Base-by-base conservation (phyloP, 1,140 invertebrate genomes). In the Geopemphigus sp. region DNA sequence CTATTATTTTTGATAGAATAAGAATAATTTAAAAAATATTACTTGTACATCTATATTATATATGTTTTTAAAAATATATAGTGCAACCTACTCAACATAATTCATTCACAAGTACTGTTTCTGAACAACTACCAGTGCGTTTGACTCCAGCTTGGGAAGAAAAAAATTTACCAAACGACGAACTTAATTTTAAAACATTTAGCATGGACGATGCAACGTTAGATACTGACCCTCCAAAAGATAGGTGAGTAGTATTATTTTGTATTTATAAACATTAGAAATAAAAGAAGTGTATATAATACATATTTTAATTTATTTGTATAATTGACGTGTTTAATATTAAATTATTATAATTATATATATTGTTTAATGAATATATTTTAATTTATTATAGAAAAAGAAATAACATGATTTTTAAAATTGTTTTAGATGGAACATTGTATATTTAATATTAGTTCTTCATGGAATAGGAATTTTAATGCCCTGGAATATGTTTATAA, bases 401-500 rank as follows among this genome's bases (percentile, higher is more conserved):
- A 47, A 50, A 50, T 68, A 32, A 66, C 50, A 24, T 70, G 15
- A 5, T 45, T 72, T 82, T 83, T 80, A 82, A 84, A 81, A 39
- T 82, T 82, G 81, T 86, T 87, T 56, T 85, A 91, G 91, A 87
- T 92, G 89, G 84, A 90, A 91, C 84, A 85, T 98, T 29, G 94
- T 98, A 14, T 98, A 94, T 86, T 86, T 97, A 5, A 97, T 95
- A 64, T 90, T 99, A 84, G 82, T 98, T 73, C 87, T 99, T 50
- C 97, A 99, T 87, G 98, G 98, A n/a, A 89, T 99, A 81, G 97
- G 97, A 15, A 93, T 92, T 0, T 88, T 99, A 50, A 96, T 97
- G 88, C 95, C 97, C 19, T 99, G 97, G 97, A 99, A 99, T 86
- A 98, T 98, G 95, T 98, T 99, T 85, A 98, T 99, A 83, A 99